Conservation (phyloP, 2,797 vertebrate genomes). For the Okamejei kenojei region DNA sequence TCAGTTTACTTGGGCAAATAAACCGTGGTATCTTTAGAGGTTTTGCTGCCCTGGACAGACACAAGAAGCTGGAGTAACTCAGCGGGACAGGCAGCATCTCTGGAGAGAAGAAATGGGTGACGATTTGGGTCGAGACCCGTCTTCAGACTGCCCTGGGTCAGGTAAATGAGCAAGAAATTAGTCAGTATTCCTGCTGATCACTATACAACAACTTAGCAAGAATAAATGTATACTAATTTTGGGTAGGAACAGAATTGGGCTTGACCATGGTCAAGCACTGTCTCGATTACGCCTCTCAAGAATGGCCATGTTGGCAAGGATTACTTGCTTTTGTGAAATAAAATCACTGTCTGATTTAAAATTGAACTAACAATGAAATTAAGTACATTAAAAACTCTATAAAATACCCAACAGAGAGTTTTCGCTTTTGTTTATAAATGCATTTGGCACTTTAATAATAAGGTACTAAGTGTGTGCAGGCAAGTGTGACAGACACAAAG, state of each 20-base stretch:
- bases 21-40: not conserved
- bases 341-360: not conserved
- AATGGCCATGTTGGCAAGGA: not conserved
- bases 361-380: not conserved
- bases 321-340: not conserved
- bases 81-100: no score
- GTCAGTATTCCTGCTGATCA: not conserved
- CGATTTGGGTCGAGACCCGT: no score
- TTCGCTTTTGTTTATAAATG: not conserved
- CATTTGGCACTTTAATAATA: conserved; percentile 15
- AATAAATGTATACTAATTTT: not conserved
- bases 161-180: not conserved
- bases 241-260: not conserved
- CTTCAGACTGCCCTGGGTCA: no score
- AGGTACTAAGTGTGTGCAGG: not conserved
- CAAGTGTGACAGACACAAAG: not conserved
- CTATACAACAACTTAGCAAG: not conserved
- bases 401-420: not conserved
- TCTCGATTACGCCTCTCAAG: not conserved
- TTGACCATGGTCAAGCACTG: not conserved
- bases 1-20: not conserved
- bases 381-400: not conserved
- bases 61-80: no score
- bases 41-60: no score
- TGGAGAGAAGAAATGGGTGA: no score